These are phyloP conservation scores for Eremobia ochroleuca DNA, from an alignment of 2,888 invertebrate species.

Conservation along the genomic window DNA sequence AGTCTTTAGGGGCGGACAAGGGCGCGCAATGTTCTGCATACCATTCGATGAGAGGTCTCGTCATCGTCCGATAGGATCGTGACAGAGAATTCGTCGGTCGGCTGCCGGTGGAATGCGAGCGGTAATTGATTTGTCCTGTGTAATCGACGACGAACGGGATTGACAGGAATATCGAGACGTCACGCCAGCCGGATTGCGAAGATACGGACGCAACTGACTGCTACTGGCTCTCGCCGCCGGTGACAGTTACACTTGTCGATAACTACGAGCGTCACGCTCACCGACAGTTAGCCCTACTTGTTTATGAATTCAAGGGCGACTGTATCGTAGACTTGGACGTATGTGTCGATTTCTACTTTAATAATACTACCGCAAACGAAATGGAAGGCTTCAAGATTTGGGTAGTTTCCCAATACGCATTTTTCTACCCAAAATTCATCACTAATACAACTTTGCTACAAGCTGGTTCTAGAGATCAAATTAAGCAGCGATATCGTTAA, in stretches of 20 bases:
- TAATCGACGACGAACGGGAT: constrained; percentile 86
- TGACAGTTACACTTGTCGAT: constrained; percentile 36
- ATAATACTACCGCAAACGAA: neutral
- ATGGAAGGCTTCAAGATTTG: constrained; percentile 9
- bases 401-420: constrained; percentile 10
- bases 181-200: constrained; percentile 71
- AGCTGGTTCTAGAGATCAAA: constrained; percentile 17
- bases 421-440: neutral
- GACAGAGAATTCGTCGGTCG: constrained; percentile 89
- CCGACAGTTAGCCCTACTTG: constrained; percentile 9
- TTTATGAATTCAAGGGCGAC: neutral
- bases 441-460: neutral
- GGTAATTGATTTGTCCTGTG: constrained; percentile 90
- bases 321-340: neutral
- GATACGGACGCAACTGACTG: constrained; percentile 56
- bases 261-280: constrained; percentile 9
- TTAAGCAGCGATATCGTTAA: constrained; percentile 3
- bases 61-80: constrained; percentile 87
- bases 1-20: constrained; percentile 75
- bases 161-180: constrained; percentile 86
- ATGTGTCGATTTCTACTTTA: constrained; percentile 1
- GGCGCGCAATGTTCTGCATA: constrained; percentile 83
- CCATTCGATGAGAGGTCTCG: constrained; percentile 84
- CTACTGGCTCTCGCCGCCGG: constrained; percentile 8
- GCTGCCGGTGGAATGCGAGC: constrained; percentile 87